Conservation (phyloP, 1,140 invertebrate genomes). For the Penaeus chinensis region DNA sequence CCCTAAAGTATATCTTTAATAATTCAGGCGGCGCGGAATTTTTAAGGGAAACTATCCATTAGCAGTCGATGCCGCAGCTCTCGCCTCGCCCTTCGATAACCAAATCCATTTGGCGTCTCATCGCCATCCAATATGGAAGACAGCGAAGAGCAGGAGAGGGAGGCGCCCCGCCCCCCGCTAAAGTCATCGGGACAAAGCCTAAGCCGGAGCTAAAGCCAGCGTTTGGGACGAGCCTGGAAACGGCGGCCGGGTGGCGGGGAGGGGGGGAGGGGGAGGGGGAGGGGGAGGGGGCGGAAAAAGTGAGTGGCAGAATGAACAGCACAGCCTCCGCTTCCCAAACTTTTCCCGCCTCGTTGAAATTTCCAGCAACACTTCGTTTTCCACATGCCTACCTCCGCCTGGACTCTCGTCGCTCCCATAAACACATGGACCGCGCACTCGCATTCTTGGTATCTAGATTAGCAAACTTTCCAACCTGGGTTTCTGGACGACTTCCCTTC, state of each 20-base stretch:
- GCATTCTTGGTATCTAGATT: conserved; percentile 33
- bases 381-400: background rate
- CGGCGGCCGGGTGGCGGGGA: background rate
- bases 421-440: conserved; percentile 29
- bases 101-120: no score
- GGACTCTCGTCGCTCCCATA: conserved; percentile 16
- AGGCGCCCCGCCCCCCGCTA: no score
- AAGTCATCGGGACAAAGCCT: background rate
- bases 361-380: conserved; percentile 32
- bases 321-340: conserved; percentile 28
- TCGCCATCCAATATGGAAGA: no score
- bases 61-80: no score
- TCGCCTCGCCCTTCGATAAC: no score
- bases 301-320: conserved; percentile 34
- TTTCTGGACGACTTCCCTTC: conserved; percentile 46
- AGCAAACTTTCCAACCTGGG: conserved; percentile 48
- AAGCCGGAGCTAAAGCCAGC: conserved; percentile 3
- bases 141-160: no score
- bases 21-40: no score
- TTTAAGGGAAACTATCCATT: no score
- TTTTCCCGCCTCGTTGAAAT: conserved; percentile 46
- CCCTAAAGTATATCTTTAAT: no score
- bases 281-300: conserved; percentile 37
- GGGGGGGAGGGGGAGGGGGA: background rate
- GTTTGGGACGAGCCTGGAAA: background rate